Evolutionary conservation across 2,888 invertebrate species (phyloP).

Genomic region (Oligia strigilis): DNA sequence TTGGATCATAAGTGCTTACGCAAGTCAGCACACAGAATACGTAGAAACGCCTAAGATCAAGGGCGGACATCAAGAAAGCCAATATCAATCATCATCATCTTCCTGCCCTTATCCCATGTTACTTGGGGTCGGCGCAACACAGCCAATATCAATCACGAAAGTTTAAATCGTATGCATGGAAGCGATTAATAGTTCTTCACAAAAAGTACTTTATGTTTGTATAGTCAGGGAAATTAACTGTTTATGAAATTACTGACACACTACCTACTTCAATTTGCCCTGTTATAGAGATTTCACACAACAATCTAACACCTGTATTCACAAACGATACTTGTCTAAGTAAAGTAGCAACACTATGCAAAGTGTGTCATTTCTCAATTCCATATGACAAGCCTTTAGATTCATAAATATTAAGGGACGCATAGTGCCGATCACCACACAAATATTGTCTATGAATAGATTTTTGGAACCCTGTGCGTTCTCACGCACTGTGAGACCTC

Average conservation of each 20-base stretch:
- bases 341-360: not conserved
- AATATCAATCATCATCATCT: not conserved
- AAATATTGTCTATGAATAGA: not conserved
- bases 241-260: not conserved
- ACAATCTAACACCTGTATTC: not conserved
- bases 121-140: too few species aligned
- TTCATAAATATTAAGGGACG: not conserved
- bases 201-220: not conserved
- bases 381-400: not conserved
- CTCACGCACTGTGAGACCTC: not conserved
- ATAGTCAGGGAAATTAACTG: not conserved
- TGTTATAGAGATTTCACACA: not conserved
- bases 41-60: constrained; percentile 4
- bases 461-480: not conserved
- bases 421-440: not conserved
- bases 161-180: not conserved
- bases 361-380: not conserved
- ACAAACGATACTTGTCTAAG: not conserved
- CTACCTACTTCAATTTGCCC: not conserved
- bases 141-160: not conserved
- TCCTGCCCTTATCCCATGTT: too few species aligned
- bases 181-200: not conserved
- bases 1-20: not conserved
- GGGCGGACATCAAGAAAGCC: constrained; percentile 11
- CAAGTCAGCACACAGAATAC: constrained; percentile 4